Evolutionary conservation across 1,140 invertebrate genomes (phyloP), one percentile per base, ranked within the genome.

Genomic region (Megathymus violae): DNA sequence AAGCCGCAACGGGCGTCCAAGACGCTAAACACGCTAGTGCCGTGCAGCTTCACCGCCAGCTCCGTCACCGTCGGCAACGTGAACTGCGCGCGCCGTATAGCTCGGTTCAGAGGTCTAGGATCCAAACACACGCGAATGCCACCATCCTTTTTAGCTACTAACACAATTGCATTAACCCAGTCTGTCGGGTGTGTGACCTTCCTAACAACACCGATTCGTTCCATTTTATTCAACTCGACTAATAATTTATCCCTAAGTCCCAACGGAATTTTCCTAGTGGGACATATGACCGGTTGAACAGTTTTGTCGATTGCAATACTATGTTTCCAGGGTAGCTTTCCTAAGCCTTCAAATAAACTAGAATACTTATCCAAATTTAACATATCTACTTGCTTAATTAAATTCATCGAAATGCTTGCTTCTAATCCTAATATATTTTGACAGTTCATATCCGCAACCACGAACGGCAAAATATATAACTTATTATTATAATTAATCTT

Each of bases 1-100:
- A 70, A 74, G 0, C 67, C 67, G 3, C 41, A 62, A n/a, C 51
- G 52, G 2, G 71, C 71, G 27, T 74, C 68, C 1, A 62, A 14
- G n/a, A 48, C 56, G 5, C 48, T 61, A 22, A 74, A 74, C 2
- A 52, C 50, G 3, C 11, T 40, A 1, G 71, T 62, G 1, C 68
- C 68, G 2, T n/a, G 40, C 10, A 68, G 25, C n/a, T n/a, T n/a
- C n/a, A n/a, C n/a, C n/a, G n/a, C n/a, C n/a, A n/a, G n/a, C n/a
- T n/a, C n/a, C n/a, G 41, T 61, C 1, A 74, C 17, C 10, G 68
- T 74, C 3, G 71, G 71, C 13, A 73, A 51, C 10, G 47, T 47
- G 34, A 27, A 73, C 10, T 73, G 67, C 2, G 63, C 61, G 7
- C 71, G 67, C 3, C 58, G 56, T 3, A 70, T 48, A 1, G 51